These are phyloP conservation scores for Mus minutoides DNA, from an alignment of 2,797 vertebrate genomes.

Conservation along the genomic window DNA sequence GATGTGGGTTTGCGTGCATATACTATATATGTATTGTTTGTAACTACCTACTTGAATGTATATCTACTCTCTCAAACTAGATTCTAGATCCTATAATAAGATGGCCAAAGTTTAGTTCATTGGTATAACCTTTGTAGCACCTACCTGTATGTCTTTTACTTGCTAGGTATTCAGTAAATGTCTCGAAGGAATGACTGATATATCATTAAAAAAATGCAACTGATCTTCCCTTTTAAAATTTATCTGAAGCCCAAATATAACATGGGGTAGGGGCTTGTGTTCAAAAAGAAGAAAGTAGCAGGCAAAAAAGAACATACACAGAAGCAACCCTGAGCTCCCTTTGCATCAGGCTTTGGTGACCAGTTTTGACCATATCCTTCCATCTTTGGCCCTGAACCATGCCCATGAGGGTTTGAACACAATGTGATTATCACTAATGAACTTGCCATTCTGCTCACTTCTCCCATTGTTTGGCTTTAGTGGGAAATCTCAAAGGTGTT, in stretches of 20 bases:
- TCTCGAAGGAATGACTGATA: background rate
- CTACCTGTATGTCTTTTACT: slow-evolving; percentile 1
- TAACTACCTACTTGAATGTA: background rate
- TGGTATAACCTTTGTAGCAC: slow-evolving; percentile 16
- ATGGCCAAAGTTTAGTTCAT: slow-evolving; percentile 15
- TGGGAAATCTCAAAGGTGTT: background rate
- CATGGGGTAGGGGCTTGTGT: background rate
- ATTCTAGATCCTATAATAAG: slow-evolving; percentile 16
- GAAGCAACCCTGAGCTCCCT: background rate
- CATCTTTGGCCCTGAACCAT: background rate
- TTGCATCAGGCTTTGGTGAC: slow-evolving; percentile 40
- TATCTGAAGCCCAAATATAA: background rate
- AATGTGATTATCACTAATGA: background rate
- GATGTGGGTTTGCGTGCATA: background rate
- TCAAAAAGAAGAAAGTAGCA: background rate
- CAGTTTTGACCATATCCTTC: background rate
- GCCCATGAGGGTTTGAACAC: slow-evolving; percentile 23
- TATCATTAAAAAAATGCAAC: background rate
- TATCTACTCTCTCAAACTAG: background rate
- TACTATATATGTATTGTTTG: background rate
- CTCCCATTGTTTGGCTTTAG: slow-evolving; percentile 52
- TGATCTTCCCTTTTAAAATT: background rate
- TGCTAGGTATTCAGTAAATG: background rate
- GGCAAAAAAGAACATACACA: background rate
- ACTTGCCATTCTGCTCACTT: slow-evolving; percentile 25